Base-by-base conservation (phyloP, 1,140 invertebrate genomes). In the Drosophila ogumai region DNA sequence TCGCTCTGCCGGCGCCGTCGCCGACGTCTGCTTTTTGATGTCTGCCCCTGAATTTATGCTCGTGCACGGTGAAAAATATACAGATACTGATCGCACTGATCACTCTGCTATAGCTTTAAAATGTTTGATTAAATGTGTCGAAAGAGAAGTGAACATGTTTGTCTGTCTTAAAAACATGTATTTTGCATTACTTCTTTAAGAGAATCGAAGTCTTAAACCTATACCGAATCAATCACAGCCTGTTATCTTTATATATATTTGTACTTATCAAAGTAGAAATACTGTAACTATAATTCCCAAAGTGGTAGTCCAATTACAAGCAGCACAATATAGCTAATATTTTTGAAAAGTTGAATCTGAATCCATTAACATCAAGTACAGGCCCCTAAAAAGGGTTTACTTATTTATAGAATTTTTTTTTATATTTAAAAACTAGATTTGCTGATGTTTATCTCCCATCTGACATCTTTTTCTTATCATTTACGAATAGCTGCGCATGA, bases 31-130 rank as follows among this genome's bases (percentile, higher is more conserved):
- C 34, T 61, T 69, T 74, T 81, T 78, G 77, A 65, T 57, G 64
- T 69, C 77, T 88, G 84, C 81, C 84, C 84, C 84, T 88, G 85
- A 90, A 81, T 88, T 88, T 90, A 81, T 56, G 74, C 73, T 64
- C 40, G 38, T 65, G 22, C 52, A 64, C 61, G 32, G 55, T n/a
- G 10, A 61, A 43, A 31, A 64, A 64, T 10, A 32, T 34, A 34
- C 10, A 22, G 56, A 25, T 43, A 36, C 32, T 22, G 38, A 59
- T 60, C 17, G 13, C 15, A 15, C 32, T 36, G 56, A 60, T 47
- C 49, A 57, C 34, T 13, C 31, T 31, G 12, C 13, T 36, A 22
- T 44, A 17, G 9, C 17, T 22, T 28, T 32, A 3, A 71, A 40
- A 54, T 38, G 32, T 15, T 15, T 54, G 7, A 36, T 22, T 36